Evolutionary conservation across 35 echinoderm and acorn worm genomes (phyloP).

Genomic region (Ptychodera flava): DNA sequence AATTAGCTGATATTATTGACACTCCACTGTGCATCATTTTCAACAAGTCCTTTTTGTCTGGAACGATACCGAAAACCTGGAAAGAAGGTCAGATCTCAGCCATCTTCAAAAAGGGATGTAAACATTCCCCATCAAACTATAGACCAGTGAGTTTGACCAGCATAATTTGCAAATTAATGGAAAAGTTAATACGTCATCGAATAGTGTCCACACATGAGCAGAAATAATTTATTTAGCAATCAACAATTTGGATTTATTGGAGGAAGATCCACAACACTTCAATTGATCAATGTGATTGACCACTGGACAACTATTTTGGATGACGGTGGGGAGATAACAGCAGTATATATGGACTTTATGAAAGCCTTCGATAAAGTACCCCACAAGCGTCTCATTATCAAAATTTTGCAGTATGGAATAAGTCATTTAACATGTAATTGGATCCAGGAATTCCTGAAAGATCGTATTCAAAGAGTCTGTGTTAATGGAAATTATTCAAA

Average conservation of each 20-base stretch:
- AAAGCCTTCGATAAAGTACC: constrained; percentile 4
- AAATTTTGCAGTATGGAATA: background rate
- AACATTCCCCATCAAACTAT: constrained; percentile 16
- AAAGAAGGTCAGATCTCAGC: background rate
- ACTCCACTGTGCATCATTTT: background rate
- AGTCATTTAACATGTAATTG: background rate
- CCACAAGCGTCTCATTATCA: background rate
- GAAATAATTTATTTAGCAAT: background rate
- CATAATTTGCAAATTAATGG: constrained; percentile 24
- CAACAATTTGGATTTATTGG: background rate
- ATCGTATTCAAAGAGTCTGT: background rate
- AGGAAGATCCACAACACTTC: background rate
- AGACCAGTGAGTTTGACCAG: constrained; percentile 34
- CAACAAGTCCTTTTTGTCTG: background rate
- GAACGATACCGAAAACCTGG: background rate
- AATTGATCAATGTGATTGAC: constrained; percentile 1
- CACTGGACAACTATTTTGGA: background rate
- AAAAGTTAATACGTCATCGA: background rate
- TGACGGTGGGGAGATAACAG: background rate
- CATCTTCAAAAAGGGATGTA: constrained; percentile 7
- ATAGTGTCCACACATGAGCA: background rate
- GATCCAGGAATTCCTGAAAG: background rate
- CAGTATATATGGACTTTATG: background rate
- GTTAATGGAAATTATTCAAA: constrained; percentile 23
- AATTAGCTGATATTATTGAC: background rate